Base-by-base conservation (phyloP, 2,797 vertebrate species). In the Oophaga sylvatica region DNA sequence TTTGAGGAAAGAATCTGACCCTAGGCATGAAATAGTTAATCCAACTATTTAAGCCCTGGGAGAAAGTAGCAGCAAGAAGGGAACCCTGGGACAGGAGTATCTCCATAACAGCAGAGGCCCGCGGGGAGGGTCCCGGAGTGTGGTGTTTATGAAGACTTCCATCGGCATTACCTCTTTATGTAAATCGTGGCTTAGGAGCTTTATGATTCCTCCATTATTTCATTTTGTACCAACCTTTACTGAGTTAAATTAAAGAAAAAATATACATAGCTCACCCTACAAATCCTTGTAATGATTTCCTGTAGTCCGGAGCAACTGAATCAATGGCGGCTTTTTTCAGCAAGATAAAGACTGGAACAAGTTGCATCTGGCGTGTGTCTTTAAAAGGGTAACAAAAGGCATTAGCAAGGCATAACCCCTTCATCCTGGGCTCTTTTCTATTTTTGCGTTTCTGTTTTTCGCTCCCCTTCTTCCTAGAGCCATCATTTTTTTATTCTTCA, bases 51-150 rank as follows among this genome's bases (percentile, higher is more conserved):
- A 31, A 56, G 10, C 57, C 59, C 29, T 59, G 16, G 20, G 73
- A 48, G 73, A 76, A 48, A 22, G 31, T 22, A 80, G 56, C 57
- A 62, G 8, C 29, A 59, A 62, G 57, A 20, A 60, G 3, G 56
- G 16, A 9, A 17, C 53, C 26, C 16, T 17, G 26, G 53, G 77
- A n/a, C 26, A 1, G 13, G 29, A 19, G 78, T 35, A 80, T 80
- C 78, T 60, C 78, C 56, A 35, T 60, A 62, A 80, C 78, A 60
- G 57, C 53, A 80, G 29, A 17, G 53, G 31, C 57, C 57, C 78
- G 12, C 3, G 29, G 76, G 77, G 59, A 80, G 78, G 57, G 19
- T 45, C 17, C 71, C 2, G 71, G 19, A 26, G 45, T 12, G 45
- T 6, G 48, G 9, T 77, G 48, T 56, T 26, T 56, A 53, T 53